Base-by-base conservation (phyloP, 1,140 invertebrate genomes). In the Euschistus heros region DNA sequence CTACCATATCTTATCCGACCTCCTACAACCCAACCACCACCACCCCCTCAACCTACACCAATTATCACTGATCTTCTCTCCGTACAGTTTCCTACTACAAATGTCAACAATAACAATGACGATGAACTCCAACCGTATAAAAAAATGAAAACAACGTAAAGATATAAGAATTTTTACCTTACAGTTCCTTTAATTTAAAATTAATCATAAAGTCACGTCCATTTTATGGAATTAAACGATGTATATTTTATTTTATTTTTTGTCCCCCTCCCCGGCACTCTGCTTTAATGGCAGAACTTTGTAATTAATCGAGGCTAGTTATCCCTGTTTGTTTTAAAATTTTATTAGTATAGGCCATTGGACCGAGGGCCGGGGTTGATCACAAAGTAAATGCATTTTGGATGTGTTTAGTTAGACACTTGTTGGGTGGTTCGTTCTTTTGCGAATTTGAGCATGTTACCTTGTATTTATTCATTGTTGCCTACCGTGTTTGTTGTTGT, bases 121-220 rank as follows among this genome's bases (percentile, higher is more conserved):
- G 84, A 87, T 60, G 81, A 83, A 18, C 78, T 86, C 73, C 88
- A 89, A 72, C 88, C 88, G 26, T 90, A 88, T 75, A 91, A 91
- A 76, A 90, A 91, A 77, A 86, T 90, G 83, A 90, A 90, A 79
- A 91, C 88, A 68, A 88, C 87, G 71, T 91, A 89, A 83, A 63
- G 44, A 57, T 37, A 42, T 63, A 33, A 63, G n/a, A 52, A 42
- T 42, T 27, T 15, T 62, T 26, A 26, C 47, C 26, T 46, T 47
- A 50, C 61, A 61, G 62, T 64, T 63, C 66, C 62, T 63, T 37
- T 37, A 33, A 33, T 33, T 61, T 61, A 33, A 37, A 33, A 44
- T 17, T 33, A 33, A 61, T 22, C n/a, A 61, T 61, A 61, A 61
- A 44, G 15, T 61, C 59, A 33, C 37, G 37, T 37, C 27, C 27